Percentiles rank a stretch among this genome's conserved stretches.
phyloP scores from a whole-genome alignment of 1,140 invertebrate genomes.

The Liolophura sinensis region DNA sequence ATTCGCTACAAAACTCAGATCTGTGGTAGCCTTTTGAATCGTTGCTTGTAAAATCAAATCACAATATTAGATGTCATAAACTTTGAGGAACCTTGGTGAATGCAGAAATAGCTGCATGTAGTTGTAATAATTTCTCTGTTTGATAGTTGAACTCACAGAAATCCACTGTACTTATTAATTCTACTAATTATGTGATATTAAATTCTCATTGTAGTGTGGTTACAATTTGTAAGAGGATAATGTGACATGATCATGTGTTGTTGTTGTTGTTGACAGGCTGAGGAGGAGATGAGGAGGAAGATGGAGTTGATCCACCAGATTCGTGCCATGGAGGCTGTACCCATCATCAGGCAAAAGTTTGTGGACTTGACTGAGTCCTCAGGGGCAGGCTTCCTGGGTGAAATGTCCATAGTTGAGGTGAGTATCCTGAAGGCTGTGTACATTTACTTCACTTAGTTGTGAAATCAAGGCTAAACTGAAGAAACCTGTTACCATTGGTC shows the following conservation, averaged over 20 bases:
- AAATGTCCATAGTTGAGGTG: constrained; percentile 60
- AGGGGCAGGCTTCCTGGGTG: constrained; percentile 53
- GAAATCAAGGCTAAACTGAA: too few relatives aligned
- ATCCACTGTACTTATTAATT: not conserved
- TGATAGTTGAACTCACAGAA: too few relatives aligned
- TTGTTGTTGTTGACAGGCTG: constrained; percentile 37
- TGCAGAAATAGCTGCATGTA: too few relatives aligned
- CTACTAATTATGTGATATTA: not conserved
- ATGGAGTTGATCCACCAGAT: constrained; percentile 59
- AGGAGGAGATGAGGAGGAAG: constrained; percentile 55
- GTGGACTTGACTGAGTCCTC: constrained; percentile 53
- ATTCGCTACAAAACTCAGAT: not conserved
- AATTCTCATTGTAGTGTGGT: too few relatives aligned
- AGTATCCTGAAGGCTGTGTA: constrained; percentile 2
- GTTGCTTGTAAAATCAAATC: too few relatives aligned
- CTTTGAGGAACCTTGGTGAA: too few relatives aligned
- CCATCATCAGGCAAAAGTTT: constrained; percentile 46
- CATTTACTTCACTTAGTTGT: too few relatives aligned
- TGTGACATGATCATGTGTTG: not conserved
- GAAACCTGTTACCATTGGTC: too few relatives aligned
- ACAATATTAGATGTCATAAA: too few relatives aligned
- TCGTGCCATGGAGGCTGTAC: constrained; percentile 53
- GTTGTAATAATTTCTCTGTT: too few relatives aligned
- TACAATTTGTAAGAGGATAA: not conserved
- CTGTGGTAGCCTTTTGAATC: not conserved